These are phyloP conservation scores for Scaptomyza montana DNA, from an alignment of 1,140 invertebrate species.

Conservation along the genomic window DNA sequence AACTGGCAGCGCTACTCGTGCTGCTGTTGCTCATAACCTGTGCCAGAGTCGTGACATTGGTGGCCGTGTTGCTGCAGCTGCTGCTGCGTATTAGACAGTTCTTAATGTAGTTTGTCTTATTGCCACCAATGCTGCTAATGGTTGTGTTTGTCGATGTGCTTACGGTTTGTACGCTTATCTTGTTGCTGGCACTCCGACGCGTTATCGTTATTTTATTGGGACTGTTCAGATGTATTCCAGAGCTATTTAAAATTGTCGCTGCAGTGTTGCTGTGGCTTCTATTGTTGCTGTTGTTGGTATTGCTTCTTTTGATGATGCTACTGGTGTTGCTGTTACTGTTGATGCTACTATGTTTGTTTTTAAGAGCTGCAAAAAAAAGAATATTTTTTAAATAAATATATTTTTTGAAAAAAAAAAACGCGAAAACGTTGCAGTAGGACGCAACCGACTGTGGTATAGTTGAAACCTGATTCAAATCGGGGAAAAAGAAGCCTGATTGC, in stretches of 20 bases:
- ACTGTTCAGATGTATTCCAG: slow-evolving; percentile 52
- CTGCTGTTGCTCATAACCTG: slow-evolving; percentile 83
- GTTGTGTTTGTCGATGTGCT: slow-evolving; percentile 70
- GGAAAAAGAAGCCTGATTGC: too few species aligned
- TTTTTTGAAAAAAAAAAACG: too few species aligned
- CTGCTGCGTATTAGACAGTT: slow-evolving; percentile 82
- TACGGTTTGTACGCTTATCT: slow-evolving; percentile 67
- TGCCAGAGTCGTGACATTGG: slow-evolving; percentile 81
- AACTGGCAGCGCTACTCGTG: slow-evolving; percentile 73
- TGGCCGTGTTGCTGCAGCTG: slow-evolving; percentile 81
- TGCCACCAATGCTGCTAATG: slow-evolving; percentile 46
- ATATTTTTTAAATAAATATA: too few species aligned
- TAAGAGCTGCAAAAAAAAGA: slow-evolving; percentile 62
- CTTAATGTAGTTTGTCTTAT: slow-evolving; percentile 75
- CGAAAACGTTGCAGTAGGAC: too few species aligned
- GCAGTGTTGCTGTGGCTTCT: slow-evolving; percentile 19
- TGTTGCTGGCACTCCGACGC: slow-evolving; percentile 55
- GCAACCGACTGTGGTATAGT: too few species aligned
- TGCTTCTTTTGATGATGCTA: slow-evolving; percentile 11
- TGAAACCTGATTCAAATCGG: too few species aligned
- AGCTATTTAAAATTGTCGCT: slow-evolving; percentile 36
- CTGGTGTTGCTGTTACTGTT: slow-evolving; percentile 39
- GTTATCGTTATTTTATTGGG: slow-evolving; percentile 76
- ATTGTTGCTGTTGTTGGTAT: neutral
- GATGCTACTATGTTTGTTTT: slow-evolving; percentile 61